A percentile compares a stretch with the other conserved stretches of the same genome.
phyloP scores from a whole-genome alignment of 2,797 vertebrate genomes.

The Nyctibius grandis region DNA sequence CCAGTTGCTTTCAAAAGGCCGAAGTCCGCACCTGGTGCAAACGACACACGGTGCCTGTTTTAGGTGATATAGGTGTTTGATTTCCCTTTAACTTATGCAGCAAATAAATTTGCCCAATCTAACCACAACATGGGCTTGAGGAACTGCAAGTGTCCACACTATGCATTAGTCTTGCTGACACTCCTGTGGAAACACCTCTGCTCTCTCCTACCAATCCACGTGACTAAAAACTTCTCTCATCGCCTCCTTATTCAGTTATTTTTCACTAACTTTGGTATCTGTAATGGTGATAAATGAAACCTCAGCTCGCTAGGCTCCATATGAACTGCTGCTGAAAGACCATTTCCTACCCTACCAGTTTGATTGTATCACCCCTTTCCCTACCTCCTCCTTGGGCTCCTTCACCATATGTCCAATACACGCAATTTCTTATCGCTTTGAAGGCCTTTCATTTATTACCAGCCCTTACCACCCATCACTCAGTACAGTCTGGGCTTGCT shows the following conservation, averaged over 20 bases:
- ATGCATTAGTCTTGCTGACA: rapidly evolving
- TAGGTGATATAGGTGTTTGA: not conserved
- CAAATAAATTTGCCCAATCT: not conserved
- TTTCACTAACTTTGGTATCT: not conserved
- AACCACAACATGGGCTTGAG: not conserved
- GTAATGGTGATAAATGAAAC: not conserved
- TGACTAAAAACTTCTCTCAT: not conserved
- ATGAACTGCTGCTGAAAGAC: not conserved
- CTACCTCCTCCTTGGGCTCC: not conserved
- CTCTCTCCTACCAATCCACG: too few relatives aligned
- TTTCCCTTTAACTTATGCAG: not conserved
- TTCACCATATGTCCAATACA: not conserved
- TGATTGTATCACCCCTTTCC: not conserved
- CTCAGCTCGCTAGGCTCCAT: not conserved
- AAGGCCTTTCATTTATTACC: not conserved
- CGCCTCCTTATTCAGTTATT: not conserved
- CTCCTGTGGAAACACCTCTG: not conserved
- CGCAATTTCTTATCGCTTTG: not conserved
- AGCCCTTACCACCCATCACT: not conserved
- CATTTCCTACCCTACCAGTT: not conserved
- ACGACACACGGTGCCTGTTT: rapidly evolving
- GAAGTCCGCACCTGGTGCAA: not conserved
- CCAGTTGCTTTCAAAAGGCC: not conserved
- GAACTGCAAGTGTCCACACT: not conserved
- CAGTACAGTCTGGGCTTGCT: not conserved